Evolutionary conservation across 2,888 invertebrate species (phyloP).

Genomic region (Lottia gigantea): DNA sequence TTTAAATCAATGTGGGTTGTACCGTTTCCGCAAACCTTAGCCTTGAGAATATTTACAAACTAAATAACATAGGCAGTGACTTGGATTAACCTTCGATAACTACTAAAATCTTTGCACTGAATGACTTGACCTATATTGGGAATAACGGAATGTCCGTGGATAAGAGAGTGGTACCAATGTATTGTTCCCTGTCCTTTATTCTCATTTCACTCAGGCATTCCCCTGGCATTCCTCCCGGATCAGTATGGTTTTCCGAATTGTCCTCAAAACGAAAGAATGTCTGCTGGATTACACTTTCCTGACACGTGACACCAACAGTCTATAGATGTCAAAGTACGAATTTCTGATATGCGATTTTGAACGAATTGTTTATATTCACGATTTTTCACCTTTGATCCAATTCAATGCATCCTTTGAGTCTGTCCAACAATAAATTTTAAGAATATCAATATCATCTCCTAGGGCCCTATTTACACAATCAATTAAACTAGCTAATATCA

Average conservation of each 20-base stretch:
- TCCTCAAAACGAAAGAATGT: background rate
- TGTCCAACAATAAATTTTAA: background rate
- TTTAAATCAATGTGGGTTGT: background rate
- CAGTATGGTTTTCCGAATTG: background rate
- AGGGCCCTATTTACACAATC: background rate
- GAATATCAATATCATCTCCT: background rate
- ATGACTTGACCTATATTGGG: background rate
- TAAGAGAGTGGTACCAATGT: background rate
- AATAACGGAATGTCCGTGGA: background rate
- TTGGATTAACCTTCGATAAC: background rate
- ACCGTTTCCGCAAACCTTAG: background rate
- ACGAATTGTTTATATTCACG: constrained; percentile 7
- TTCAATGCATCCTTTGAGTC: background rate
- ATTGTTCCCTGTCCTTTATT: background rate
- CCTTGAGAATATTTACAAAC: background rate
- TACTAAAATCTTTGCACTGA: background rate
- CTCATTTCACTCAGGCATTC: background rate
- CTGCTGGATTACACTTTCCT: background rate
- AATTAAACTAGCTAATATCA: background rate
- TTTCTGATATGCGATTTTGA: constrained; percentile 1
- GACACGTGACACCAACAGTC: background rate
- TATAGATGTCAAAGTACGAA: background rate
- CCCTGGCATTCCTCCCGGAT: background rate
- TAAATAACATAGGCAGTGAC: background rate
- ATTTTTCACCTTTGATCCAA: background rate